These are phyloP conservation scores for Drosophila merina DNA, from an alignment of 2,888 invertebrate species.

Conservation along the genomic window DNA sequence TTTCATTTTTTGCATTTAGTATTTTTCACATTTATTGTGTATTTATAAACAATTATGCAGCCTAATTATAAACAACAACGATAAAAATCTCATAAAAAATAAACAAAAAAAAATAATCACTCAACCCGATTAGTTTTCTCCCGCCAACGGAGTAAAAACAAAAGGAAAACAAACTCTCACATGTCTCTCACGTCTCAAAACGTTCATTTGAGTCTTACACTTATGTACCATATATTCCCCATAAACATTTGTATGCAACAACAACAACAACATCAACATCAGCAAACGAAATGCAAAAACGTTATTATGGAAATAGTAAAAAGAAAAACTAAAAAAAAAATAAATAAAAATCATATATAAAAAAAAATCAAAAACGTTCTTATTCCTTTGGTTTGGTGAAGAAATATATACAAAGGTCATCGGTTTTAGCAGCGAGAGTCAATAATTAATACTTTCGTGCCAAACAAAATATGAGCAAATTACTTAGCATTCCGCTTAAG, in stretches of 20 bases:
- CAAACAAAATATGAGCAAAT: constrained; percentile 16
- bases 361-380: constrained; percentile 34
- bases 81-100: constrained; percentile 50
- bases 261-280: constrained; percentile 39
- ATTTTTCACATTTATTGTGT: constrained; percentile 79
- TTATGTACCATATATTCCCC: constrained; percentile 52
- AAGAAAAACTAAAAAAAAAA: constrained; percentile 63
- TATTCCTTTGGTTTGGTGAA: constrained; percentile 1
- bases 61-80: constrained; percentile 71
- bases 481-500: constrained; percentile 52
- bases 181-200: constrained; percentile 78
- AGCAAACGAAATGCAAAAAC: constrained; percentile 69
- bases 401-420: constrained; percentile 47
- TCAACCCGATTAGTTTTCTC: constrained; percentile 31
- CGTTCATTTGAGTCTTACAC: constrained; percentile 58
- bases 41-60: constrained; percentile 81
- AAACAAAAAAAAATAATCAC: constrained; percentile 62
- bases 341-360: constrained; percentile 66
- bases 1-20: constrained; percentile 81
- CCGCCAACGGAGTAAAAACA: constrained; percentile 18
- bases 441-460: constrained; percentile 10
- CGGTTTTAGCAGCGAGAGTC: constrained; percentile 33
- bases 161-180: constrained; percentile 61
- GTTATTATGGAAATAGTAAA: constrained; percentile 70
- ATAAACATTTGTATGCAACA: constrained; percentile 59